Conservation (phyloP, 2,797 vertebrate genomes). For the Bufotes viridis region DNA sequence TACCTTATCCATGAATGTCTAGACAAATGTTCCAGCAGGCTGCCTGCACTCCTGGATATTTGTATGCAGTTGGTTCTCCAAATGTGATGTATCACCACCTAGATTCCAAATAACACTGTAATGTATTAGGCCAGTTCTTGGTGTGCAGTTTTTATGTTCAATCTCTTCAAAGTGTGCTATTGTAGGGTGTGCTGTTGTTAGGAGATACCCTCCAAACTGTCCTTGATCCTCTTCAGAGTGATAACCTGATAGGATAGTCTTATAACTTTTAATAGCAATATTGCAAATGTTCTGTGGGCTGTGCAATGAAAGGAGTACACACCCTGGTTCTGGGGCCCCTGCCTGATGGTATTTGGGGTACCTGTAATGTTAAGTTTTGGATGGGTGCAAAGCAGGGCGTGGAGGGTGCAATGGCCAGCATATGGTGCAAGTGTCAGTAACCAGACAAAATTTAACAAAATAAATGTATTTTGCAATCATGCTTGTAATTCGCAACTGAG, state of each 20-base stretch:
- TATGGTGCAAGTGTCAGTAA: no score
- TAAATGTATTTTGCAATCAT: no score
- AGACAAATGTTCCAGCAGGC: neutral
- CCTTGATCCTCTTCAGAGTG: neutral
- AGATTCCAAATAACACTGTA: neutral
- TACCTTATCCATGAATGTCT: constrained; percentile 3
- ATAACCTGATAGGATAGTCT: neutral
- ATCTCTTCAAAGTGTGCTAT: no score
- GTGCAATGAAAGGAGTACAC: no score
- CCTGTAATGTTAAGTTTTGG: no score
- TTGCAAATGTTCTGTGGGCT: neutral
- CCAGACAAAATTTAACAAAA: no score
- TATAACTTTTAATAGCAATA: neutral
- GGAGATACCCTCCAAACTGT: neutral
- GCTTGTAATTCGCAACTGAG: no score
- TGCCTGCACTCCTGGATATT: neutral
- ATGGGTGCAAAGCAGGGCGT: no score
- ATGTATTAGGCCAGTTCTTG: neutral
- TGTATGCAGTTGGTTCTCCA: neutral
- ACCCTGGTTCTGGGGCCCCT: no score
- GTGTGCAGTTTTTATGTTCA: neutral
- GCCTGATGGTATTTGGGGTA: no score
- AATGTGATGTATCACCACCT: neutral
- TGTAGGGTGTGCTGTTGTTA: neutral
- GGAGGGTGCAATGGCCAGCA: no score